phyloP scores from a whole-genome alignment of 35 echinoderm and acorn worm genomes.

The Acanthaster planci region DNA sequence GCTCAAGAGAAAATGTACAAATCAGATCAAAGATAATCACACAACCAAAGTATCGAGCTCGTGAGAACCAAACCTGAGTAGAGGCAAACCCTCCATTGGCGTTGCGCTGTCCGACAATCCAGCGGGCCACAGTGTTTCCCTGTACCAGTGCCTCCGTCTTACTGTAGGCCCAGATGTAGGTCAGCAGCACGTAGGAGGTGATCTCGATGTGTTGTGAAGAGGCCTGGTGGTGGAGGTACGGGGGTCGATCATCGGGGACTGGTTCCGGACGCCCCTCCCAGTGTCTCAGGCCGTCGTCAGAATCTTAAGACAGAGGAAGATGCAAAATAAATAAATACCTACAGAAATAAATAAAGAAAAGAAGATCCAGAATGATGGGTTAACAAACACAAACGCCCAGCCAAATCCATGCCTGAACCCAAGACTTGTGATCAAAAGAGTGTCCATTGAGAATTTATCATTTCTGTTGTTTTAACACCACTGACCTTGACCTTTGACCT shows the following conservation, averaged over 20 bases:
- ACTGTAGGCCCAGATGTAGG: slow-evolving; percentile 13
- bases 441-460: too few relatives aligned
- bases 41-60: not conserved
- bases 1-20: too few relatives aligned
- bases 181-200: slow-evolving; percentile 71
- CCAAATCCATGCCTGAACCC: too few relatives aligned
- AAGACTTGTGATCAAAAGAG: too few relatives aligned
- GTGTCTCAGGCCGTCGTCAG: slow-evolving; percentile 53
- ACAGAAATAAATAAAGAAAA: too few relatives aligned
- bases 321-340: too few relatives aligned
- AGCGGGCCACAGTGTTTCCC: slow-evolving; percentile 43
- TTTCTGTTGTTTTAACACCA: too few relatives aligned
- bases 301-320: not conserved
- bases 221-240: slow-evolving; percentile 26
- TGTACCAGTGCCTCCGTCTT: slow-evolving; percentile 4
- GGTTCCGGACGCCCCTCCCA: slow-evolving; percentile 38
- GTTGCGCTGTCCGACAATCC: slow-evolving; percentile 69
- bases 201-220: slow-evolving; percentile 75
- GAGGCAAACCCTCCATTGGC: slow-evolving; percentile 73
- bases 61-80: slow-evolving; percentile 53
- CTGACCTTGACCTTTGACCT: too few relatives aligned
- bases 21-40: not conserved
- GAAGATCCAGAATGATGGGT: too few relatives aligned
- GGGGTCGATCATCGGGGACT: not conserved
- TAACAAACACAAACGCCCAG: too few relatives aligned